These are phyloP conservation scores for Strongylocentrotus purpuratus DNA, from an alignment of 35 echinoderm and acorn worm species.

Conservation along the genomic window DNA sequence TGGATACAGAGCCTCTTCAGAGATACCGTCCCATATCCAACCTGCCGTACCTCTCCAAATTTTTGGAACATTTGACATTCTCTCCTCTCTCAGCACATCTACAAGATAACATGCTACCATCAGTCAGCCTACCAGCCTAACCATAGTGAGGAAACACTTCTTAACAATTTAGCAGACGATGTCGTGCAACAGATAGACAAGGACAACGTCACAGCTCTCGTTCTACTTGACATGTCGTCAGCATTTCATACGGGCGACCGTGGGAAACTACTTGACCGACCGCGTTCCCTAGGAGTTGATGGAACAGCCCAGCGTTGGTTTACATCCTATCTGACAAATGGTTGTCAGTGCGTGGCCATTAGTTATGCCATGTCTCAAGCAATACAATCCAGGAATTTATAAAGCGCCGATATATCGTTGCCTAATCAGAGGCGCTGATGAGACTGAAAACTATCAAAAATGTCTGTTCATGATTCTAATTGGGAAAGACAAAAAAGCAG, in stretches of 20 bases:
- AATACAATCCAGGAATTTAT: too few species aligned
- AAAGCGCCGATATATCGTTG: too few species aligned
- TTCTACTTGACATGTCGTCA: neutral
- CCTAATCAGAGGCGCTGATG: too few species aligned
- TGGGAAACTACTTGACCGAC: neutral
- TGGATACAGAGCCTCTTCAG: constrained; percentile 42
- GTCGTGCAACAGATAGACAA: neutral
- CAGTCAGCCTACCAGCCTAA: constrained; percentile 58
- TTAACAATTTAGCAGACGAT: neutral
- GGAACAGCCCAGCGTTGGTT: neutral
- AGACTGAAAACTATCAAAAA: too few species aligned
- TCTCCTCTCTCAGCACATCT: constrained; percentile 28
- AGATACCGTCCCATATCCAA: constrained; percentile 71
- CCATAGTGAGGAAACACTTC: constrained; percentile 58
- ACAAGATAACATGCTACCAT: neutral
- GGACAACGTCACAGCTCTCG: neutral
- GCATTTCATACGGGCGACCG: too few species aligned
- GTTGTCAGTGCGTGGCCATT: neutral
- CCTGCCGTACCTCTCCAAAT: constrained; percentile 57
- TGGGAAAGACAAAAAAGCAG: too few species aligned
- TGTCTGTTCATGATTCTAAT: too few species aligned
- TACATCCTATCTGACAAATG: neutral
- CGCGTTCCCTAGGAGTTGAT: neutral
- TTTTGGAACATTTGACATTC: neutral
- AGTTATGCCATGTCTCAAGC: neutral